A percentile compares a stretch with the other conserved stretches of the same genome.
Conservation (phyloP, 2,113 vertebrate species). For the Passer domesticus region DNA sequence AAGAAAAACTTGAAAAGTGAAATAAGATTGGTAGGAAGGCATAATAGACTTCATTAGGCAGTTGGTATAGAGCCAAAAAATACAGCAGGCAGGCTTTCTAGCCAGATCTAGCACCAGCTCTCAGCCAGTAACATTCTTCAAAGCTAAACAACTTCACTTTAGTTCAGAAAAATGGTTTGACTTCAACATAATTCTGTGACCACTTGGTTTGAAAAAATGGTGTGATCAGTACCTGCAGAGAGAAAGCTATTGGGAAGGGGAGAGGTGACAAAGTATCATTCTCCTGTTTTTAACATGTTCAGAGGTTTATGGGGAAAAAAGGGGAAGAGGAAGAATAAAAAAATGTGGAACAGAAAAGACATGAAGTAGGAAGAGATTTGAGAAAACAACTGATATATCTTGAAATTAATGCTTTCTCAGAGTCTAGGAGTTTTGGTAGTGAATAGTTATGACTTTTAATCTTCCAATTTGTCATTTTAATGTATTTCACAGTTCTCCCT, state of each 20-base stretch:
- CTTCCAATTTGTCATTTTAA: neutral
- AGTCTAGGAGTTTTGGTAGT: neutral
- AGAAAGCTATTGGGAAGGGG: neutral
- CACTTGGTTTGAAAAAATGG: neutral
- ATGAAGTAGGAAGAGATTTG: neutral
- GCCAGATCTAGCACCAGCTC: neutral
- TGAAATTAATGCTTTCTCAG: neutral
- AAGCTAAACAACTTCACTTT: neutral
- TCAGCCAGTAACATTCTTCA: neutral
- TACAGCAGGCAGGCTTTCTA: neutral
- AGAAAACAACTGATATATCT: neutral
- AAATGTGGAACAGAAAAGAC: neutral
- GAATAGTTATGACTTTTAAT: neutral
- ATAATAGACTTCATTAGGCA: neutral
- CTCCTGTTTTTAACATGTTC: neutral
- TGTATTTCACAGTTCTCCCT: neutral
- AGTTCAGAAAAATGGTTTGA: neutral
- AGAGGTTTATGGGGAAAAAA: neutral
- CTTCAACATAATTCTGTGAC: neutral
- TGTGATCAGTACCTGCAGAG: neutral
- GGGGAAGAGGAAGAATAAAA: neutral
- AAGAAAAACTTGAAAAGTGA: neutral
- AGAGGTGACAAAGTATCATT: neutral
- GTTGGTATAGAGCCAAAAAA: neutral
- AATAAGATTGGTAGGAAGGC: neutral